Evolutionary conservation across 2,797 vertebrate species (phyloP), one percentile per base, ranked within the genome.

Genomic region (Okamejei kenojei): DNA sequence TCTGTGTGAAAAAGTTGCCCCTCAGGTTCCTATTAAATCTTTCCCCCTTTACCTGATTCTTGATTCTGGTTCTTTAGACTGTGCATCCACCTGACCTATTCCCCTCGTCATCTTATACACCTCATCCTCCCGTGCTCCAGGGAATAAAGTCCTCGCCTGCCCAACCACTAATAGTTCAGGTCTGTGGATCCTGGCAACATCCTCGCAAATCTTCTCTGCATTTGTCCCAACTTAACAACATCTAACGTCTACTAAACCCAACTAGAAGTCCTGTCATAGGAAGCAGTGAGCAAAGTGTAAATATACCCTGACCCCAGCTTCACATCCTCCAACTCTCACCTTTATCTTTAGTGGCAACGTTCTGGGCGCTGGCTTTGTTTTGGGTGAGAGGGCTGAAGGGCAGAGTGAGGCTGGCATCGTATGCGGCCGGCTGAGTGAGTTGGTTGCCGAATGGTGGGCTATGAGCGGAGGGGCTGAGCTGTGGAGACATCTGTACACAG

Each of bases 271-370:
- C 54, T 61, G 29, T 13, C 81, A 84, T 15, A 58, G 54, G 6
- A 82, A 26, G 29, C 21, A 61, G 15, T 2, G 29, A 78, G 11
- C 9, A 78, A 32, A 32, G 29, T 17, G 9, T 10, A 32, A 73
- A 32, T 17, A 78, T 32, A 32, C 35, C 11, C 10, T 17, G 13
- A 17, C n/a, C 23, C 9, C 23, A 86, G 61, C 61, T 86, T n/a
- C 63, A 73, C 19, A 6, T 19, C 71, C 19, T 26, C 71, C 71
- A 23, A 92, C n/a, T 68, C 94, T 94, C 94, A 96, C 96, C 96
- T 95, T 79, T 95, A 82, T 95, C 94, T 61, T 0, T 94, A 26
- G 17, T 1, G 0, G 94, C 63, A 93, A 77, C n/a, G 15, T 93
- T 86, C 71, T 0, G 78, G n/a, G 35, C 17, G 73, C 78, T 13